Evolutionary conservation across 2,888 invertebrate species (phyloP), one percentile per base, ranked within the genome.

Genomic region (Smittia sp.): DNA sequence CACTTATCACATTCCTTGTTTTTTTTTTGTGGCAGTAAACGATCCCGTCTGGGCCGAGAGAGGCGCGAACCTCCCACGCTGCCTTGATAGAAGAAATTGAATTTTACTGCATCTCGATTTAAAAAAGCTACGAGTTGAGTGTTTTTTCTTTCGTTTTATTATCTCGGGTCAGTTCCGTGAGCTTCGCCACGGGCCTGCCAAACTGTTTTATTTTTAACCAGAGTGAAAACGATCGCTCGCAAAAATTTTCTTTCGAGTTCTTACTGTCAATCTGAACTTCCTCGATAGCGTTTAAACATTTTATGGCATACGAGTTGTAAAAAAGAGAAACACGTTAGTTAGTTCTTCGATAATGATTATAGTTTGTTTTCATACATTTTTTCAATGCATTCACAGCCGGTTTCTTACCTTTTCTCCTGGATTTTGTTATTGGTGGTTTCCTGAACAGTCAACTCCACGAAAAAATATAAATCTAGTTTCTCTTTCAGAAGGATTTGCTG

Each of bases 331-430:
- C 25, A 65, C 65, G 27, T 27, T 11, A n/a, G 25, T 32, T 65
- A 27, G 27, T 27, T 22, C n/a, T 62, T 65, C 65, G 32, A 32
- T 39, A 39, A 20, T 66, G 38, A 66, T 66, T 24, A 38, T 3
- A 66, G 39, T 39, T 66, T 66, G 52, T 63, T 63, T 66, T 66
- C n/a, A 39, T 32, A 66, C 66, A 66, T 66, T 66, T 66, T n/a
- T 66, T 15, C 38, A 66, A 66, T 66, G 66, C 66, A 66, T 66
- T 66, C 66, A 66, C 66, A 66, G 66, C 66, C 66, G 25, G 66
- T 66, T 66, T 66, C 39, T 39, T 66, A 38, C 32, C 66, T 39
- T 66, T 66, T 66, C 66, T 66, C 66, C 66, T 66, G 66, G 25
- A 66, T 39, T 66, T 66, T 66, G 9, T 66, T 63, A 27, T 27